These are phyloP conservation scores for Melikaiella ostensackeni DNA, from an alignment of 2,888 invertebrate species.

Conservation along the genomic window DNA sequence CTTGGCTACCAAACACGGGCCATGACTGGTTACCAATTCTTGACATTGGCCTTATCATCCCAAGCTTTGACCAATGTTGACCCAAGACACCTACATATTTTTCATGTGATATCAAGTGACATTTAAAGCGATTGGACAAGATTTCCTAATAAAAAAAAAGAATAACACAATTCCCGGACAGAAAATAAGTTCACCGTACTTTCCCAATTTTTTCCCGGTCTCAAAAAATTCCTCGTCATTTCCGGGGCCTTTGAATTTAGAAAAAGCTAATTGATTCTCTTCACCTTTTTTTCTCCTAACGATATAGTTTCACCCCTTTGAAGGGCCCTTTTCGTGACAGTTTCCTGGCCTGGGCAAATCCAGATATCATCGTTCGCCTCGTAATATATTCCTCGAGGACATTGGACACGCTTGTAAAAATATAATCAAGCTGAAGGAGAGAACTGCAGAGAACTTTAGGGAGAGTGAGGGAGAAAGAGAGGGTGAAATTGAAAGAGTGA, in stretches of 20 bases:
- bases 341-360: conserved; percentile 44
- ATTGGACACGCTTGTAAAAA: conserved; percentile 75
- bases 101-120: too few species aligned
- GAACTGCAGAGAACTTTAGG: conserved; percentile 27
- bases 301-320: conserved; percentile 24
- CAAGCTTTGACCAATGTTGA: too few species aligned
- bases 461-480: background rate
- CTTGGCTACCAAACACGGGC: too few species aligned
- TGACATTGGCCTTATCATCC: too few species aligned
- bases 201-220: too few species aligned
- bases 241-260: background rate
- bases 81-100: too few species aligned
- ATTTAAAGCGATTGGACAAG: too few species aligned
- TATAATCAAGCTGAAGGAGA: conserved; percentile 59
- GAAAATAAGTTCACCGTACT: too few species aligned
- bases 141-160: too few species aligned
- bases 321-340: conserved; percentile 41
- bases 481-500: conserved; percentile 38
- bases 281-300: background rate
- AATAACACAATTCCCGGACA: too few species aligned
- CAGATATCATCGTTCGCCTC: conserved; percentile 47
- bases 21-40: too few species aligned
- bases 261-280: conserved; percentile 21
- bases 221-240: too few species aligned
- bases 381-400: conserved; percentile 72